phyloP scores from a whole-genome alignment of 2,797 vertebrate genomes.

The Cichlasoma orientale region DNA sequence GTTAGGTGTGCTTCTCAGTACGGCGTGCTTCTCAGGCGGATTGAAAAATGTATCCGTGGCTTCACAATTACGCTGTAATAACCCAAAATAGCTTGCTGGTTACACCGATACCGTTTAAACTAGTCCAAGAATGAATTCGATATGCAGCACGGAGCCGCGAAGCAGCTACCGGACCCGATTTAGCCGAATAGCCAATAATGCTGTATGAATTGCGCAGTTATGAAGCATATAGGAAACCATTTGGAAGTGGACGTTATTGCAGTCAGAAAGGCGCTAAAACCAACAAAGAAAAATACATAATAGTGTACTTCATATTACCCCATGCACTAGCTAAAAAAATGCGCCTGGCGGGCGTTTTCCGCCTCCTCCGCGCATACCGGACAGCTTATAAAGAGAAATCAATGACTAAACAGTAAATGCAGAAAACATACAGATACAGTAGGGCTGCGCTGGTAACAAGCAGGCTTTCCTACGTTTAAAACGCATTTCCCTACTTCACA shows the following conservation, averaged over 20 bases:
- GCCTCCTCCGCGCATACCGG: slow-evolving; percentile 2
- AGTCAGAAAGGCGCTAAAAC: background rate
- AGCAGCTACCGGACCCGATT: slow-evolving; percentile 35
- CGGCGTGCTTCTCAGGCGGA: slow-evolving; percentile 43
- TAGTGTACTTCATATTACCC: fast-evolving
- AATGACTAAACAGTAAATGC: slow-evolving; percentile 19
- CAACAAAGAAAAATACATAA: background rate
- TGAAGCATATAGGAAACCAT: slow-evolving; percentile 25
- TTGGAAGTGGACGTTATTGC: slow-evolving; percentile 7
- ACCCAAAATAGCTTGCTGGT: slow-evolving; percentile 41
- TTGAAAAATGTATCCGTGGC: slow-evolving; percentile 24
- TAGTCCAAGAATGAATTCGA: slow-evolving; percentile 44
- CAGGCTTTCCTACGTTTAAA: background rate
- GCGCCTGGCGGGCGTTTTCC: slow-evolving; percentile 59
- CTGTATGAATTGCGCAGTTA: slow-evolving; percentile 75
- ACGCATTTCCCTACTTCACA: background rate
- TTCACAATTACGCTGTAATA: slow-evolving; percentile 50
- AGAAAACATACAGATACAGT: background rate
- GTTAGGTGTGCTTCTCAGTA: slow-evolving; percentile 9
- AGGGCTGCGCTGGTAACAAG: background rate
- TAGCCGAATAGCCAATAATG: slow-evolving; percentile 14
- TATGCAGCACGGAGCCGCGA: slow-evolving; percentile 13
- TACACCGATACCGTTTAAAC: slow-evolving; percentile 18
- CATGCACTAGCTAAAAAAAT: background rate
- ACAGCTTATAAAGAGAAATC: slow-evolving; percentile 13